These are phyloP conservation scores for Catharus bicknelli DNA, from an alignment of 2,113 vertebrate species.

Conservation along the genomic window DNA sequence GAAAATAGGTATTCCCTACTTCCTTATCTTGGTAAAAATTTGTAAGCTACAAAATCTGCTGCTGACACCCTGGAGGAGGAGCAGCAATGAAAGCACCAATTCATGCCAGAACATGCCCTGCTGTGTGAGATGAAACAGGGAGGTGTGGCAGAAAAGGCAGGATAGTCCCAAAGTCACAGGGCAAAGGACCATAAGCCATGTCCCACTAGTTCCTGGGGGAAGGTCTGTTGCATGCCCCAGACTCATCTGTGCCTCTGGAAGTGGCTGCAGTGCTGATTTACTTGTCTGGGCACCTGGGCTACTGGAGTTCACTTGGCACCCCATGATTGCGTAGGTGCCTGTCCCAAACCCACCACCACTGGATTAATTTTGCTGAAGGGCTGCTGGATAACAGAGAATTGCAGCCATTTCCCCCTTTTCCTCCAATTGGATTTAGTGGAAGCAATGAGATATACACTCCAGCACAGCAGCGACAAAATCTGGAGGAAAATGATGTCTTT, in stretches of 20 bases:
- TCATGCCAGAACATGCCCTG: neutral
- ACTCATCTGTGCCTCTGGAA: neutral
- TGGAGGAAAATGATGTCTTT: neutral
- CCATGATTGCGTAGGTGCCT: neutral
- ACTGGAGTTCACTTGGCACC: neutral
- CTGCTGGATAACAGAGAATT: too few species aligned
- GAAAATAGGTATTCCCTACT: neutral
- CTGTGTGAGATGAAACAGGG: neutral
- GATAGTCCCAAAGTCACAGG: neutral
- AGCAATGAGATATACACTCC: neutral
- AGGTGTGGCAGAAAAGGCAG: neutral
- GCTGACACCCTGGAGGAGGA: neutral
- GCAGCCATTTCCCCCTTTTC: neutral
- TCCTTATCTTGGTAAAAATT: neutral
- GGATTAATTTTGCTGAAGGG: neutral
- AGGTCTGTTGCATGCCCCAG: accelerated
- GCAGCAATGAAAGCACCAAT: neutral
- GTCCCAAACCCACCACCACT: neutral
- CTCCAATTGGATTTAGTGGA: neutral
- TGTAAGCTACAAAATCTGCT: neutral
- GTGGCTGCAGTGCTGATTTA: neutral
- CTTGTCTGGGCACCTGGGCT: neutral
- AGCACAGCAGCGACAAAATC: neutral
- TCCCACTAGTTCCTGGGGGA: neutral
- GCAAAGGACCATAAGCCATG: neutral